Percentiles rank a stretch among this genome's conserved stretches.
Evolutionary conservation across 2,888 invertebrate species (phyloP).

Genomic region (Ophion slaviceki): DNA sequence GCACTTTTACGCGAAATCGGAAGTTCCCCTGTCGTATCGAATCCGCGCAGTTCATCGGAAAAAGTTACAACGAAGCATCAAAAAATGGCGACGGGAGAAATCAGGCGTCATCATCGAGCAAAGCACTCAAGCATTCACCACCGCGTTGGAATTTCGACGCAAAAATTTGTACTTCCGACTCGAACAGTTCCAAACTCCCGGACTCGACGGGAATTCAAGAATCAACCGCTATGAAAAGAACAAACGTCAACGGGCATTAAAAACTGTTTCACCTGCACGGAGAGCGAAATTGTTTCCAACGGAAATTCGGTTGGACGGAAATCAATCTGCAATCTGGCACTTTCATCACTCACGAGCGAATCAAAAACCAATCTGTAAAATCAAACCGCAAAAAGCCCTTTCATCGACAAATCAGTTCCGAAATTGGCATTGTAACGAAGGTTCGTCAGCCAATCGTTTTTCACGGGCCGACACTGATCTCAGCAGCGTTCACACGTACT

Average conservation of each 20-base stretch:
- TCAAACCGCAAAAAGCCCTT: slow-evolving; percentile 10
- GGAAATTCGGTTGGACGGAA: slow-evolving; percentile 40
- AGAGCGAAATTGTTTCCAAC: slow-evolving; percentile 47
- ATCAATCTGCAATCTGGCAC: slow-evolving; percentile 46
- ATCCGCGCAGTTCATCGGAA: slow-evolving; percentile 24
- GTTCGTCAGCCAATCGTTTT: slow-evolving; percentile 62
- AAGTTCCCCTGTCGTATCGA: slow-evolving; percentile 23
- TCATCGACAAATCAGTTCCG: slow-evolving; percentile 27
- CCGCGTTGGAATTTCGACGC: slow-evolving; percentile 31
- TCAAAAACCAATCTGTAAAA: slow-evolving; percentile 2
- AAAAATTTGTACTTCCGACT: slow-evolving; percentile 29
- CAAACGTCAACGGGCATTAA: slow-evolving; percentile 46
- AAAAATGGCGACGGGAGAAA: slow-evolving; percentile 21
- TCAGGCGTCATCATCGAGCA: slow-evolving; percentile 20
- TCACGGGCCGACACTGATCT: slow-evolving; percentile 30
- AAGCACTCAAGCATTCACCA: slow-evolving; percentile 1
- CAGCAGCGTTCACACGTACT: slow-evolving; percentile 33
- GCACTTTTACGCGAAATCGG: not conserved
- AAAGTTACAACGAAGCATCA: not conserved
- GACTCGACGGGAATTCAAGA: slow-evolving; percentile 50
- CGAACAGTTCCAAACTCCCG: slow-evolving; percentile 22
- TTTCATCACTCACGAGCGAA: slow-evolving; percentile 51
- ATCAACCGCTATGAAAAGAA: slow-evolving; percentile 48
- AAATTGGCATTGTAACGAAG: slow-evolving; percentile 55
- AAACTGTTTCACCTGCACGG: slow-evolving; percentile 45